These are phyloP conservation scores for Heterotilapia buettikoferi DNA, from an alignment of 2,113 vertebrate genomes.

Conservation along the genomic window DNA sequence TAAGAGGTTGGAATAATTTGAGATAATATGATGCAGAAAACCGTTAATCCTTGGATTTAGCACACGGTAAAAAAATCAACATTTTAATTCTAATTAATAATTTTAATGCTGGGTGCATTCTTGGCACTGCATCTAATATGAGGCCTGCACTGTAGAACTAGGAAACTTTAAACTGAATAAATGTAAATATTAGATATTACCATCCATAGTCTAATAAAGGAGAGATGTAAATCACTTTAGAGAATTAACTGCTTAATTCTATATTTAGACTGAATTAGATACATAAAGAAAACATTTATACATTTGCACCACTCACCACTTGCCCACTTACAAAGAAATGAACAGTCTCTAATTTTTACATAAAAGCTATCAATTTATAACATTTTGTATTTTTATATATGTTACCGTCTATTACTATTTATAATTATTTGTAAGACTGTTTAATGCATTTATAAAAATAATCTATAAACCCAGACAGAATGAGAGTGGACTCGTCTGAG, in stretches of 20 bases:
- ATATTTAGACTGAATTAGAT: not conserved
- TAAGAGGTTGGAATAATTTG: no score
- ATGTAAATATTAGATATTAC: not conserved
- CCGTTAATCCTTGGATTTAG: no score
- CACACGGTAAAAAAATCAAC: not conserved
- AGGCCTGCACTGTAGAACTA: not conserved
- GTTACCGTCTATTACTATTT: not conserved
- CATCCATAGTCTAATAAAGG: rapidly evolving
- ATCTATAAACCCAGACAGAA: not conserved
- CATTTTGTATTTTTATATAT: not conserved
- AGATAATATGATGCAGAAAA: no score
- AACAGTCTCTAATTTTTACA: not conserved
- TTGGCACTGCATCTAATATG: rapidly evolving
- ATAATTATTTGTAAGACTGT: not conserved
- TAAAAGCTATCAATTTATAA: not conserved
- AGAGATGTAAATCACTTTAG: not conserved
- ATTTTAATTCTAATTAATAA: not conserved
- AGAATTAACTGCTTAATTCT: not conserved
- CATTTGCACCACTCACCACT: not conserved
- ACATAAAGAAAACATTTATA: not conserved
- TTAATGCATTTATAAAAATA: not conserved
- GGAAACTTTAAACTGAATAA: not conserved
- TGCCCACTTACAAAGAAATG: not conserved
- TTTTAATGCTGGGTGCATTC: not conserved
- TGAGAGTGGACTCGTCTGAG: not conserved